Conservation (phyloP, 2,888 invertebrate species). For the Acanthoscelides obtectus region DNA sequence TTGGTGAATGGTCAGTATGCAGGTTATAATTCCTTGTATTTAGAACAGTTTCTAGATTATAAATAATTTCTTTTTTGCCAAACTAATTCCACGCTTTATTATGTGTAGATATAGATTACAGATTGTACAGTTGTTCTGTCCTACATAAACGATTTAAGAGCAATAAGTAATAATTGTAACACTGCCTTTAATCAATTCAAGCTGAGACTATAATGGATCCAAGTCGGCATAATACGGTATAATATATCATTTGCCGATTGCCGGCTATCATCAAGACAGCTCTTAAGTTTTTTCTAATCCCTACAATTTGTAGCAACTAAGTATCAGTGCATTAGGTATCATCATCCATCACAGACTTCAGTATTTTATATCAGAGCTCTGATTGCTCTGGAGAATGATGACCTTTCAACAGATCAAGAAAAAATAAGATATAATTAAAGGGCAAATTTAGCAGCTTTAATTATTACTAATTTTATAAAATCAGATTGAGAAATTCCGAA, state of each 20-base stretch:
- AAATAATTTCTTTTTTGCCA: not conserved
- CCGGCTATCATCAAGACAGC: not conserved
- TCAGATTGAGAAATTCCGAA: too few species aligned
- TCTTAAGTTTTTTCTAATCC: not conserved
- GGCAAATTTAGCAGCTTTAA: too few species aligned
- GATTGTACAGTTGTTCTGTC: not conserved
- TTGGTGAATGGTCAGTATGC: not conserved
- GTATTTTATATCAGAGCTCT: not conserved
- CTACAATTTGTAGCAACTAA: not conserved
- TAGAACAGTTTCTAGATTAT: not conserved
- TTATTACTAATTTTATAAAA: too few species aligned
- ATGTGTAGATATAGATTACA: not conserved
- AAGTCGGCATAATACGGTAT: not conserved
- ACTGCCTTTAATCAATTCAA: not conserved
- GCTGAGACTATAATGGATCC: not conserved
- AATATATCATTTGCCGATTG: not conserved
- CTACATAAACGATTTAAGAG: not conserved
- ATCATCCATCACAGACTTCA: not conserved
- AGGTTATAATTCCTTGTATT: not conserved
- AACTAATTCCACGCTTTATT: not conserved
- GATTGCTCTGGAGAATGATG: not conserved
- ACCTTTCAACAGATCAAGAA: not conserved
- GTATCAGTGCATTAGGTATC: not conserved
- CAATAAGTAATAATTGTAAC: not conserved
- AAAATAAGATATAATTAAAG: too few species aligned